These are phyloP conservation scores for Allolobophora icterica DNA, from an alignment of 2,888 invertebrate genomes.

Conservation along the genomic window DNA sequence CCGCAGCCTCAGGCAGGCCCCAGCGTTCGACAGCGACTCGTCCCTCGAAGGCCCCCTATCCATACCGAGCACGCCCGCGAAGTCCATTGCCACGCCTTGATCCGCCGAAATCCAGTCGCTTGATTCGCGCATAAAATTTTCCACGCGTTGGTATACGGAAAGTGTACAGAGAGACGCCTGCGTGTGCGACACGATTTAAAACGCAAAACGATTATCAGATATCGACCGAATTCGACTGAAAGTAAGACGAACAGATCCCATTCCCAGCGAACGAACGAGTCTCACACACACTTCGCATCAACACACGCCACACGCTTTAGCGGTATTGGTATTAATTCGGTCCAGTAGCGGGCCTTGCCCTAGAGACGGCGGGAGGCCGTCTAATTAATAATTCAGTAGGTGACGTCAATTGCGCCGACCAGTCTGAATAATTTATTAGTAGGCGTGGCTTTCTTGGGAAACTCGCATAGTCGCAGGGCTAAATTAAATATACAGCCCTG, in stretches of 20 bases:
- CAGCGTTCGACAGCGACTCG: not conserved
- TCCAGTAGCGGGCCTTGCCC: slow-evolving; percentile 14
- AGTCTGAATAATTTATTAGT: not conserved
- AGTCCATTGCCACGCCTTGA: slow-evolving; percentile 21
- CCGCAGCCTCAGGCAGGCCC: not conserved
- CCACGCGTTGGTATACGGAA: not conserved
- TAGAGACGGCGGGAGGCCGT: slow-evolving; percentile 2
- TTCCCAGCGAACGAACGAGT: not conserved
- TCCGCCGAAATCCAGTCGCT: slow-evolving; percentile 9
- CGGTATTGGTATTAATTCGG: slow-evolving; percentile 27
- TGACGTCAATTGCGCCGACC: not conserved
- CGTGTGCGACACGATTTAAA: not conserved
- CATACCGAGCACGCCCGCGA: not conserved
- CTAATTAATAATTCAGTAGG: not conserved
- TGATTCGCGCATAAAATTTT: not conserved
- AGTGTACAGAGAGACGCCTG: too few relatives aligned
- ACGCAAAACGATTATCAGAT: not conserved
- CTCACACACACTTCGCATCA: not conserved
- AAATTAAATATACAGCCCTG: not conserved
- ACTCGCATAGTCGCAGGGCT: not conserved
- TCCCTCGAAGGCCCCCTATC: slow-evolving; percentile 19
- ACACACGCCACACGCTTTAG: slow-evolving; percentile 19
- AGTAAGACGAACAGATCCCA: not conserved
- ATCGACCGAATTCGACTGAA: slow-evolving; percentile 11
- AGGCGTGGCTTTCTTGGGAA: not conserved